Evolutionary conservation across 2,888 invertebrate species (phyloP), one percentile per base, ranked within the genome.

Genomic region (Eurytoma californica): DNA sequence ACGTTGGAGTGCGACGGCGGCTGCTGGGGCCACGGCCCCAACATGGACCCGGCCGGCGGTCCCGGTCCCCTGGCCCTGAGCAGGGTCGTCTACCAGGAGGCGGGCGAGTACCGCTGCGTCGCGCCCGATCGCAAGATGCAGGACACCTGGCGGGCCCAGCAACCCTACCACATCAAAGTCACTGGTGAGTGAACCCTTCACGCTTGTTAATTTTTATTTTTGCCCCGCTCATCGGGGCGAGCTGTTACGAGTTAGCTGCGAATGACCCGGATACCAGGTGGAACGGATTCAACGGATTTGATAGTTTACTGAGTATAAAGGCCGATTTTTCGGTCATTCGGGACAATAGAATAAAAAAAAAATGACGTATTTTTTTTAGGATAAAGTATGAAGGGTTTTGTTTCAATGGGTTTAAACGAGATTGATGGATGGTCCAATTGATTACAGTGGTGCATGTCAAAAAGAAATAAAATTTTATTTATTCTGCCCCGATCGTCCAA

Each of bases 41-140:
- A 86, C 67, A 89, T 92, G 85, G 91, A 92, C 79, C 92, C 92
- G 2, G 89, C 91, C n/a, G 92, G 92, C 9, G 91, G 92, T n/a
- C 93, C 93, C 18, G 93, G 93, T 66, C 93, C 94, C 82, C 92
- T 95, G 82, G 92, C 93, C 53, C 90, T 95, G 55, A 94, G 94
- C 85, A 93, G 94, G 84, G 94, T 95, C 77, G 92, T 95, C 79
- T 95, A 95, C 88, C 95, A 95, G 88, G 95, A 95, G 87, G 95
- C 94, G 49, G 95, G 95, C 20, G 94, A 94, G 85, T 95, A 95
- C 89, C 92, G 94, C 83, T 95, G 95, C 90, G 94, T 94, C 63
- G 93, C 93, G 12, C 92, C 92, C 9, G 92, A 92, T 82, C 91
- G 91, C 83, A 92, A 92, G 82, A 89, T 88, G 87, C 90, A 89